Evolutionary conservation across 64 coral and sea anemone genomes (phyloP).

Genomic region (Orbicella faveolata): DNA sequence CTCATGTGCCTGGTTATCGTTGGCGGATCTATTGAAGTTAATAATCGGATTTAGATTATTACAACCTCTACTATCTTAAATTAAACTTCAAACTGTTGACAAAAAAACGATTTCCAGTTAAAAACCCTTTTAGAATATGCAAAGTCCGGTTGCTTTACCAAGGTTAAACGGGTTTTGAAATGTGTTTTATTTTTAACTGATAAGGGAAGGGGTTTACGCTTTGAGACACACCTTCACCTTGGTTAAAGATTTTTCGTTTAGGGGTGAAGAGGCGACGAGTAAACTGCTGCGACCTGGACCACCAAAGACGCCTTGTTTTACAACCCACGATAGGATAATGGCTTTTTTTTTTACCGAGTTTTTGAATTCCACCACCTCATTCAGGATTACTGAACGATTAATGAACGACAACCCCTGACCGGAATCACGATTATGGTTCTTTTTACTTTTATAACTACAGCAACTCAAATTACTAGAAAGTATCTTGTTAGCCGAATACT

Average conservation of each 20-base stretch:
- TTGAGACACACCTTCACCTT: neutral
- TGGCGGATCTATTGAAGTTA: neutral
- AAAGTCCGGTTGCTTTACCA: neutral
- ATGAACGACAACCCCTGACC: too few species aligned
- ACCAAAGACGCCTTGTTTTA: neutral
- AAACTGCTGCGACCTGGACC: neutral
- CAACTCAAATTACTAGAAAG: too few species aligned
- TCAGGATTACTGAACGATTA: too few species aligned
- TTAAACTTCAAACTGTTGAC: neutral
- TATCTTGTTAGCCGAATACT: too few species aligned
- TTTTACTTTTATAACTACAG: too few species aligned
- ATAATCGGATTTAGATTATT: neutral
- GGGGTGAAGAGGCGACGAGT: neutral
- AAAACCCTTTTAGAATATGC: neutral
- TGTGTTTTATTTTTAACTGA: neutral
- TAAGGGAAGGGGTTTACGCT: neutral
- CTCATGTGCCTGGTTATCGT: neutral
- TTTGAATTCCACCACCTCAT: too few species aligned
- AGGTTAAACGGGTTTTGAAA: conserved; percentile 1
- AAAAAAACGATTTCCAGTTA: neutral
- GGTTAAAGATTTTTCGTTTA: neutral
- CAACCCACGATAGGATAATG: neutral
- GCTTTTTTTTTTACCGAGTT: too few species aligned
- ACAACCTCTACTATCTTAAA: neutral
- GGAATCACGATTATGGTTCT: too few species aligned